phyloP scores from a whole-genome alignment of 2,888 invertebrate genomes.

The Scaptomyza caliginosa region DNA sequence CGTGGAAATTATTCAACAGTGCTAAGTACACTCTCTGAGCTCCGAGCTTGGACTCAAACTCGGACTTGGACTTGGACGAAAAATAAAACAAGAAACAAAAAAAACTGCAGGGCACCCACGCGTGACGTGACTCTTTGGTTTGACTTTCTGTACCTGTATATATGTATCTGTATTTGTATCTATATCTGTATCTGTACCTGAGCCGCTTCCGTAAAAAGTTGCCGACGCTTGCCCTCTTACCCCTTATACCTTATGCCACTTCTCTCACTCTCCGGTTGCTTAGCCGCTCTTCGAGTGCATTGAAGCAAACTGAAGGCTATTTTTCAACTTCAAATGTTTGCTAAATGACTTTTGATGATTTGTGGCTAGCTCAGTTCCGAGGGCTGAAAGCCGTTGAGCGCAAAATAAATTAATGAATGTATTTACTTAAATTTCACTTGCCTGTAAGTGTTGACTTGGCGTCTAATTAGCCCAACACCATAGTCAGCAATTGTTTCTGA shows the following conservation, averaged over 20 bases:
- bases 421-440: conserved; percentile 73
- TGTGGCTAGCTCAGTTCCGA: conserved; percentile 60
- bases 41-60: conserved; percentile 38
- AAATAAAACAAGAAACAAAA: background rate
- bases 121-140: conserved; percentile 81
- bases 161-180: conserved; percentile 58
- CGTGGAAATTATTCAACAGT: conserved; percentile 79
- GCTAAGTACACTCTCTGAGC: conserved; percentile 68
- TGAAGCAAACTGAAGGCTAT: conserved; percentile 81
- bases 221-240: conserved; percentile 50
- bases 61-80: conserved; percentile 33
- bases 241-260: conserved; percentile 13
- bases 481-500: conserved; percentile 7
- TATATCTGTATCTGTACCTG: conserved; percentile 66
- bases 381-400: conserved; percentile 50
- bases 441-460: conserved; percentile 67
- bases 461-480: conserved; percentile 68
- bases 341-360: conserved; percentile 81
- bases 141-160: conserved; percentile 67
- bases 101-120: conserved; percentile 68
- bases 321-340: conserved; percentile 82
- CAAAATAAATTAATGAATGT: conserved; percentile 79
- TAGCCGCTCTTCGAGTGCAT: conserved; percentile 74
- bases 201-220: conserved; percentile 76
- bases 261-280: conserved; percentile 9